phyloP scores from a whole-genome alignment of 2,113 vertebrate genomes.

The Rhinoptilus africanus region DNA sequence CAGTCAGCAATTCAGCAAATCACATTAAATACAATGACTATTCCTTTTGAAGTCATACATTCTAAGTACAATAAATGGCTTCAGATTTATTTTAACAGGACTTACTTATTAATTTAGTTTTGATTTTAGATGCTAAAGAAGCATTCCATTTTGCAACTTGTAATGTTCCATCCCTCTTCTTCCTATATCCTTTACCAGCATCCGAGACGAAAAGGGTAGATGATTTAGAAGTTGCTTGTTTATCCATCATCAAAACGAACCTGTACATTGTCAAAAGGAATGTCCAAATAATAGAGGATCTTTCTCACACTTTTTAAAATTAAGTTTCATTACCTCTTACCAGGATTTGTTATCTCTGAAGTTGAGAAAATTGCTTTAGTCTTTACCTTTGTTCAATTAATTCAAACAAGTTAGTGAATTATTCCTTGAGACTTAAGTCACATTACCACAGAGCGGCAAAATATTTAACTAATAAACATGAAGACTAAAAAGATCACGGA shows the following conservation, averaged over 20 bases:
- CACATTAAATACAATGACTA: not conserved
- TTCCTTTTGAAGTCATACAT: not conserved
- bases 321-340: not conserved
- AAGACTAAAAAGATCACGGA: not conserved
- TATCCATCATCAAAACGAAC: slow-evolving; percentile 31
- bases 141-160: slow-evolving; percentile 74
- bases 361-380: not conserved
- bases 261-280: not conserved
- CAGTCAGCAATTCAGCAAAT: not conserved
- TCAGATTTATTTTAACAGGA: not conserved
- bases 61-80: not conserved
- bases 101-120: slow-evolving; percentile 86
- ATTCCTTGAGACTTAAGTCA: not conserved
- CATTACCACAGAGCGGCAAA: not conserved
- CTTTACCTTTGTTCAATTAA: not conserved
- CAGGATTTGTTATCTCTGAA: not conserved
- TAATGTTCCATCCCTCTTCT: slow-evolving; percentile 54
- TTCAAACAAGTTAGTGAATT: not conserved
- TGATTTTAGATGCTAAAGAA: slow-evolving; percentile 84
- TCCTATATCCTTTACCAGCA: slow-evolving; percentile 46
- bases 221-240: not conserved
- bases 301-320: not conserved
- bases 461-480: not conserved
- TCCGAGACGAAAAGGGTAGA: not conserved
- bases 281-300: not conserved